Evolutionary conservation across 92 coral and sea anemone genomes (phyloP).

Genomic region (Parazoanthus darwini): DNA sequence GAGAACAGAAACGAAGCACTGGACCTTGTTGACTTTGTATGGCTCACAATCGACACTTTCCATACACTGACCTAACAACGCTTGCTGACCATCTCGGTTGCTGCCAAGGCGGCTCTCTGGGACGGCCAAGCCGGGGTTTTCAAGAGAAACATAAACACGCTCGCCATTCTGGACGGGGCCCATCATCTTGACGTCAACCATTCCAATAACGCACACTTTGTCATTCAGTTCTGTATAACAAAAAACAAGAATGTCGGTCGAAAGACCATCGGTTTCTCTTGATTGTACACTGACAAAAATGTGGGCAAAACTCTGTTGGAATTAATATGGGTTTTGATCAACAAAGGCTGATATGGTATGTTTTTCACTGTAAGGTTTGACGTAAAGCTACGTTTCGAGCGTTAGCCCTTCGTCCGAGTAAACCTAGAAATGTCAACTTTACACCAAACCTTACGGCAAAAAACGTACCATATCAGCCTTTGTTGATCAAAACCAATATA

Average conservation of each 20-base stretch:
- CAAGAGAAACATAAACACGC: slow-evolving; percentile 88
- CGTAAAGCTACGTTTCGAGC: no score
- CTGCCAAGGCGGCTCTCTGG: slow-evolving; percentile 78
- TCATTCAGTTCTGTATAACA: slow-evolving; percentile 66
- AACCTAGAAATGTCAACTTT: no score
- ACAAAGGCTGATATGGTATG: no score
- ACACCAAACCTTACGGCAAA: no score
- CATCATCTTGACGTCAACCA: slow-evolving; percentile 87
- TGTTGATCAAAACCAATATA: no score
- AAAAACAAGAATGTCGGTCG: not conserved
- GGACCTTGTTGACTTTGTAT: slow-evolving; percentile 61
- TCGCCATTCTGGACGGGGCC: slow-evolving; percentile 91
- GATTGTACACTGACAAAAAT: not conserved
- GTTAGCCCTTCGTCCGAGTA: no score
- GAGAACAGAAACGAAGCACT: slow-evolving; percentile 89
- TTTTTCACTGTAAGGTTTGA: no score
- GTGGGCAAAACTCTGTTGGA: not conserved
- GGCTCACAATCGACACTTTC: slow-evolving; percentile 63
- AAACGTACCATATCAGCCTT: no score
- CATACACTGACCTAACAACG: slow-evolving; percentile 89
- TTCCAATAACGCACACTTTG: slow-evolving; percentile 93
- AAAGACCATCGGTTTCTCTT: not conserved
- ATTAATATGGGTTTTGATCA: no score
- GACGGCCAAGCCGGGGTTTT: slow-evolving; percentile 87
- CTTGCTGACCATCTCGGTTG: slow-evolving; percentile 64